Percentiles rank a stretch among this genome's conserved stretches.
Conservation (phyloP, 2,888 invertebrate species). For the Lacanobia wlatinum region DNA sequence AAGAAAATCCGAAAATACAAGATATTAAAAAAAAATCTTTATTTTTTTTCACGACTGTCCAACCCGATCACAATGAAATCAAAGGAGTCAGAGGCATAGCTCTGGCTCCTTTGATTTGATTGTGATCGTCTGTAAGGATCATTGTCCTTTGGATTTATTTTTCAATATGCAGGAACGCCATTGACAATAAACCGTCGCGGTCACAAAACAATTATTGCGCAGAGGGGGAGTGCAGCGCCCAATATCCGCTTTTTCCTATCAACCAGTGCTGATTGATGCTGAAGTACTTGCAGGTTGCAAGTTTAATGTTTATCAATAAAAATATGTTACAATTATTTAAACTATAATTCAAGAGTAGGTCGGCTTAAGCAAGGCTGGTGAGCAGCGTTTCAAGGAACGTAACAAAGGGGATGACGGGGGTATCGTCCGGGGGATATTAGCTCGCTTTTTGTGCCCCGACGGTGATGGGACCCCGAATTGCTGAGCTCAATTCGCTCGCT, state of each 20-base stretch:
- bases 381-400: no score
- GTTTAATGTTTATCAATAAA: not conserved
- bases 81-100: no score
- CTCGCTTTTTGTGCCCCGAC: no score
- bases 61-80: not conserved
- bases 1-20: not conserved
- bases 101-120: not conserved
- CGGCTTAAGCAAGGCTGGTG: no score
- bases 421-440: no score
- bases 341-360: no score
- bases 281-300: not conserved
- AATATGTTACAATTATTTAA: no score
- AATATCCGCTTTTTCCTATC: constrained; percentile 27
- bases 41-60: not conserved
- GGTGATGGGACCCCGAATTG: no score
- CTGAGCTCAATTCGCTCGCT: no score
- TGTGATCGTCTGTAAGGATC: not conserved
- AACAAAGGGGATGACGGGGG: no score
- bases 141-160: constrained; percentile 15
- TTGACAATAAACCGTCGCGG: constrained; percentile 32
- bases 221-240: constrained; percentile 16
- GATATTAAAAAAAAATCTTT: not conserved
- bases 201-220: constrained; percentile 40
- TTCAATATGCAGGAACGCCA: constrained; percentile 28
- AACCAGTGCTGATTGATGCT: constrained; percentile 23